A percentile compares a stretch with the other conserved stretches of the same genome.
Conservation (phyloP, 2,797 vertebrate species). For the Enteromius afrohamiltoni region DNA sequence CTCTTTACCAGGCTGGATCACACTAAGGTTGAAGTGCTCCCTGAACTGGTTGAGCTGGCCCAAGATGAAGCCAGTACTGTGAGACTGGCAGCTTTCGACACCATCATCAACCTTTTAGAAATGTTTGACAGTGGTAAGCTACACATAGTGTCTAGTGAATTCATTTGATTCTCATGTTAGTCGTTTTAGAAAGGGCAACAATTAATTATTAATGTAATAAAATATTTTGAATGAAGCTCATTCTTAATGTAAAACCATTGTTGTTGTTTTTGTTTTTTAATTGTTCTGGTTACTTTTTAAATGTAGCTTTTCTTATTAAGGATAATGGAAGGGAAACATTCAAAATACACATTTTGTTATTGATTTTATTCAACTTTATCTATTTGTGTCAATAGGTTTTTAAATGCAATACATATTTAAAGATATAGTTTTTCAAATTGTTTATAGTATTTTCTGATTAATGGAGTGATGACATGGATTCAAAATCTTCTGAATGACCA, state of each 20-base stretch:
- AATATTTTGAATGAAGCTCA: background rate
- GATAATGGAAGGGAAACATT: background rate
- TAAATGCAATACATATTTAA: background rate
- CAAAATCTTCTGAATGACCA: background rate
- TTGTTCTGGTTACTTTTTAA: background rate
- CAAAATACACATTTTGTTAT: background rate
- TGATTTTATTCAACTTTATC: background rate
- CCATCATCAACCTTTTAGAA: constrained; percentile 88
- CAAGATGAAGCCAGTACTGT: constrained; percentile 88
- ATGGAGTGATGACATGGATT: background rate
- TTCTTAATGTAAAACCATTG: background rate
- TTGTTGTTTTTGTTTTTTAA: background rate
- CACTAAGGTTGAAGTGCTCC: constrained; percentile 86
- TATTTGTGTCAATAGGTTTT: background rate
- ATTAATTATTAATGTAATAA: background rate
- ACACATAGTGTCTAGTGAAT: background rate
- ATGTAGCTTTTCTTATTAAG: background rate
- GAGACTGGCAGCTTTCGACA: constrained; percentile 91
- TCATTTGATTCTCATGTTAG: background rate
- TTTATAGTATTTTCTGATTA: background rate
- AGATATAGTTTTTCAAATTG: background rate
- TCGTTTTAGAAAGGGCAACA: background rate
- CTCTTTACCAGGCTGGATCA: constrained; percentile 78
- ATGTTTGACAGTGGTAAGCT: constrained; percentile 87
- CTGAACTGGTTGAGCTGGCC: constrained; percentile 88